Evolutionary conservation across 2,113 vertebrate genomes (phyloP), one percentile per base, ranked within the genome.

Genomic region (Nannobrachium achirus): DNA sequence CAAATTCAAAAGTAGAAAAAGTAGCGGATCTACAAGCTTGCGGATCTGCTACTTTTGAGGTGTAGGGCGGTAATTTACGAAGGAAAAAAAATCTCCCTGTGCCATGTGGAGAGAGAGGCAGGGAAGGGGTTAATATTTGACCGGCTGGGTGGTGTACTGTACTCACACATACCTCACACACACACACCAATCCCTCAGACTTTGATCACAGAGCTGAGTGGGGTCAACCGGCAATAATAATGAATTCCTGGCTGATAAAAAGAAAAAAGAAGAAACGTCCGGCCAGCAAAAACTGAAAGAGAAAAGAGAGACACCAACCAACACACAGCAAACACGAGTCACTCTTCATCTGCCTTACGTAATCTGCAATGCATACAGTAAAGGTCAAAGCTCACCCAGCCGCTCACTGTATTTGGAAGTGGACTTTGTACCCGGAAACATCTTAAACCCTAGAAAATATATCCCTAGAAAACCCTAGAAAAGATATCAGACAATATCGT

Each of bases 101-200:
- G 3, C 25, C 25, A 5, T 33, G 25, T 33, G 25, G 25, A 33
- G 20, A 38, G 8, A 39, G 38, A 14, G 20, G 40, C 41, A 60
- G 59, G 63, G 10, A 50, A 1, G 38, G 64, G 78, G 68, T 90
- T 87, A 89, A 88, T 86, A 63, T 88, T 86, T 85, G 41, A 81
- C 79, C 10, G 40, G 38, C 14, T 13, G 46, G 25, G 25, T 6
- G 39, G 14, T 8, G 3, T 16, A 50, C 79, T 69, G 74, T 71
- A 61, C n/a, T 41, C 44, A 45, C 44, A 45, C 44, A 45, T 13
- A 45, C 44, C 25, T 10, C 42, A 15, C 49, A 50, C 49, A 6
- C 46, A 50, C 49, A 15, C 63, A 4, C 25, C 71, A 41, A 11
- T 62, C 58, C 74, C 45, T 64, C 64, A 86, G 86, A 90, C 89